phyloP scores from a whole-genome alignment of 2,888 invertebrate genomes.

The Xestia ashworthii region DNA sequence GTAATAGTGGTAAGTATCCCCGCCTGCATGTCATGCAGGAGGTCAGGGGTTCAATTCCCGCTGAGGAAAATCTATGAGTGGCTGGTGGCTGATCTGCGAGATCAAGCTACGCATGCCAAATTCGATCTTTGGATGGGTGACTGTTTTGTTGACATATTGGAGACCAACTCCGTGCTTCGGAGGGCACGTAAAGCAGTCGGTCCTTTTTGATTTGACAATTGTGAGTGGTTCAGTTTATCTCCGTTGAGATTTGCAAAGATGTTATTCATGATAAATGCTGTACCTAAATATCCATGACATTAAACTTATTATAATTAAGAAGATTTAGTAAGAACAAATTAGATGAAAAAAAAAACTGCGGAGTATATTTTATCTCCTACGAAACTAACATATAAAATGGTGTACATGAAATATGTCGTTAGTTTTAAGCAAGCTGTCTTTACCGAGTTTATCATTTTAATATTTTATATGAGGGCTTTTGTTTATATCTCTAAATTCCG shows the following conservation, averaged over 20 bases:
- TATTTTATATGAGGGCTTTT: background rate
- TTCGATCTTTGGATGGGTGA: background rate
- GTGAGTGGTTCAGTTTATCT: background rate
- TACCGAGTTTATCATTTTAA: background rate
- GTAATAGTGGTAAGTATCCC: constrained; percentile 34
- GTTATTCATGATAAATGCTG: background rate
- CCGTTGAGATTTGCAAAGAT: background rate
- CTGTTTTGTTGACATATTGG: background rate
- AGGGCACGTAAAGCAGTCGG: background rate
- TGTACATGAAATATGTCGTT: background rate
- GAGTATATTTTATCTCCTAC: background rate
- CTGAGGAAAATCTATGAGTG: constrained; percentile 70
- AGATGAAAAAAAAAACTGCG: background rate
- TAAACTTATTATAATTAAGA: too few relatives aligned
- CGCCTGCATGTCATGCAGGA: constrained; percentile 67
- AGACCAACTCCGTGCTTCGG: background rate
- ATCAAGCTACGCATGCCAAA: background rate
- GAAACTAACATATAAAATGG: background rate
- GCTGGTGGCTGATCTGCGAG: background rate
- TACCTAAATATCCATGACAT: background rate
- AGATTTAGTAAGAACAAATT: background rate
- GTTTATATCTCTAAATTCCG: background rate
- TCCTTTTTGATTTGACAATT: background rate
- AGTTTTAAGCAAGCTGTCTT: constrained; percentile 40
- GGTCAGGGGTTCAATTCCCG: constrained; percentile 90